A percentile compares a stretch with the other conserved stretches of the same genome.
These are phyloP conservation scores for Sorex fumeus DNA, from an alignment of 2,113 vertebrate genomes.

Conservation along the genomic window DNA sequence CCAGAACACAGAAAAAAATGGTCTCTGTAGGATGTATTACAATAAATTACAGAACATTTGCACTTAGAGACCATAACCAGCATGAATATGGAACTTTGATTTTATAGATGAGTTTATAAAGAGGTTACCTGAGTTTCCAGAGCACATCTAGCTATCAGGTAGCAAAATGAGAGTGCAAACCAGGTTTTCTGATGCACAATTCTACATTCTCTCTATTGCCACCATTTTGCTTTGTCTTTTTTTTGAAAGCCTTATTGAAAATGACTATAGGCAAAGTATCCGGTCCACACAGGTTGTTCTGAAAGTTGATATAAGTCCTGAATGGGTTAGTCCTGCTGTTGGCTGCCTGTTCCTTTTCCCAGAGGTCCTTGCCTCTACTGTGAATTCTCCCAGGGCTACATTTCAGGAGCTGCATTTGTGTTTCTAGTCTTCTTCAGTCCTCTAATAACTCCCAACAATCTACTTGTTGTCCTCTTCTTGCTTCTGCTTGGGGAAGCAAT, in stretches of 20 bases:
- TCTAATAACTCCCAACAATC: slow-evolving; percentile 42
- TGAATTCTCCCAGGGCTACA: slow-evolving; percentile 32
- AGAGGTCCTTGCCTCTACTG: neutral
- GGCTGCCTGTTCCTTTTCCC: neutral
- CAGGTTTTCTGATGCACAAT: neutral
- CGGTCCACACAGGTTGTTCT: neutral
- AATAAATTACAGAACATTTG: neutral
- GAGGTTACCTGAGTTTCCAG: neutral
- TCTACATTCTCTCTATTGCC: neutral
- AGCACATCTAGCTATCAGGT: neutral
- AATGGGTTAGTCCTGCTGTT: neutral
- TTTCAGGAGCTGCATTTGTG: slow-evolving; percentile 69
- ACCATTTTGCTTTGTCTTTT: slow-evolving; percentile 50
- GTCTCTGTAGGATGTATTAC: neutral
- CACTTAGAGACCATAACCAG: neutral
- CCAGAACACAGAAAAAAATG: neutral
- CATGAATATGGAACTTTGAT: neutral
- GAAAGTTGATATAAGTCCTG: neutral
- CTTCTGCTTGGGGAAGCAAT: slow-evolving; percentile 68
- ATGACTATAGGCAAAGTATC: neutral
- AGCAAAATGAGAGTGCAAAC: neutral
- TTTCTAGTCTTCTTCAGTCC: slow-evolving; percentile 64
- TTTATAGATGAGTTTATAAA: slow-evolving; percentile 1
- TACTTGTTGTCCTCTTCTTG: slow-evolving; percentile 51
- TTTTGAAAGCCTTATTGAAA: slow-evolving; percentile 34